A percentile compares a stretch with the other conserved stretches of the same genome.
Conservation (phyloP, 2,888 invertebrate genomes). For the Lasioglossum calceatum region DNA sequence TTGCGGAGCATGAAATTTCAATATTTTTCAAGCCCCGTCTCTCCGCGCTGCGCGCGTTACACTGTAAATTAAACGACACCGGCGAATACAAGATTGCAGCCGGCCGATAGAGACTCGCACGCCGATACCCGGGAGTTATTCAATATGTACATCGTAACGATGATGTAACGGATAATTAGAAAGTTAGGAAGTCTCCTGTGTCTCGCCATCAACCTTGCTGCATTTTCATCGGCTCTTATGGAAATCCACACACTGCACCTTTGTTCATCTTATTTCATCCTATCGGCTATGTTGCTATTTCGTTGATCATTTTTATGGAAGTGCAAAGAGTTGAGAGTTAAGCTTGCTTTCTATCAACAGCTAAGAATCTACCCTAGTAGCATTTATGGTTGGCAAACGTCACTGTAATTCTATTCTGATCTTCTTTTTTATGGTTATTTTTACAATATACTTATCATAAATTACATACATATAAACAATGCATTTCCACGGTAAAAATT, state of each 20-base stretch:
- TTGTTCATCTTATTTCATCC: neutral
- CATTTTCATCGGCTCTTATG: neutral
- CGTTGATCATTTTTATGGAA: no score
- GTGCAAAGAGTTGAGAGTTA: no score
- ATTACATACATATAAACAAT: no score
- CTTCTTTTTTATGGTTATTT: no score
- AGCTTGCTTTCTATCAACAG: no score
- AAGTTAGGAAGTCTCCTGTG: neutral
- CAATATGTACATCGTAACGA: neutral
- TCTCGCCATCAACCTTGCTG: neutral
- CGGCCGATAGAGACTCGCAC: neutral
- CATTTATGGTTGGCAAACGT: no score
- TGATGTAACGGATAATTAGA: slow-evolving; percentile 6
- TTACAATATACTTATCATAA: no score
- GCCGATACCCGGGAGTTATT: neutral
- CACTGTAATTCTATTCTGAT: no score
- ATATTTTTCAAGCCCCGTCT: slow-evolving; percentile 3
- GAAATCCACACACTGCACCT: neutral
- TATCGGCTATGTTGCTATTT: neutral
- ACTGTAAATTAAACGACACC: slow-evolving; percentile 3
- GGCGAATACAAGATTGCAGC: neutral
- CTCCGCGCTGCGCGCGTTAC: neutral
- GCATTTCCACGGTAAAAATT: no score
- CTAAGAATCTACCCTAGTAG: no score
- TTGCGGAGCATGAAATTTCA: slow-evolving; percentile 16